These are phyloP conservation scores for Lasioglossum leucozonium DNA, from an alignment of 2,888 invertebrate genomes.

Conservation along the genomic window DNA sequence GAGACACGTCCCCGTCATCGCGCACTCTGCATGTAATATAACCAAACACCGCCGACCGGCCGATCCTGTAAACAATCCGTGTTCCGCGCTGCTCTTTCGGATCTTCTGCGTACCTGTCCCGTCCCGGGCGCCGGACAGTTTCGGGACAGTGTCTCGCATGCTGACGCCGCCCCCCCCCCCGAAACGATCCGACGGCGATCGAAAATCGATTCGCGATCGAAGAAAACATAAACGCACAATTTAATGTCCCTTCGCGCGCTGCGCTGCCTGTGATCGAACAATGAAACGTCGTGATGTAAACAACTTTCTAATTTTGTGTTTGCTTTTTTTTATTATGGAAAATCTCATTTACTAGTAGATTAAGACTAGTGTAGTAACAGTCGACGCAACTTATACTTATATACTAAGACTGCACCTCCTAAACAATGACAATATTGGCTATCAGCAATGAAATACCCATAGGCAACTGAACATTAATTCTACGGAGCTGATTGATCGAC, in stretches of 20 bases:
- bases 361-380: no score
- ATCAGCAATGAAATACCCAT: no score
- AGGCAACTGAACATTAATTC: no score
- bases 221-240: background rate
- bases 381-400: no score
- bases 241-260: background rate
- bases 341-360: no score
- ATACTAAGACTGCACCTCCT: no score
- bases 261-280: background rate
- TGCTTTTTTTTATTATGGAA: no score
- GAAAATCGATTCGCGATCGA: background rate
- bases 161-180: no score
- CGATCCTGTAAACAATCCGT: slow-evolving; percentile 72
- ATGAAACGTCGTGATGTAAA: background rate
- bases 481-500: no score
- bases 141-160: slow-evolving; percentile 34
- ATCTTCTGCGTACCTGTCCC: slow-evolving; percentile 34
- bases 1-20: slow-evolving; percentile 79
- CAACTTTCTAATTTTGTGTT: no score
- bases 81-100: slow-evolving; percentile 46
- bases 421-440: no score
- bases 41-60: slow-evolving; percentile 66
- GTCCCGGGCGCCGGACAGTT: background rate
- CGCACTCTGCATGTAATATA: slow-evolving; percentile 77
- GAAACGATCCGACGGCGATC: background rate